Conservation (phyloP, 2,797 vertebrate species). For the Girardinus metallicus region DNA sequence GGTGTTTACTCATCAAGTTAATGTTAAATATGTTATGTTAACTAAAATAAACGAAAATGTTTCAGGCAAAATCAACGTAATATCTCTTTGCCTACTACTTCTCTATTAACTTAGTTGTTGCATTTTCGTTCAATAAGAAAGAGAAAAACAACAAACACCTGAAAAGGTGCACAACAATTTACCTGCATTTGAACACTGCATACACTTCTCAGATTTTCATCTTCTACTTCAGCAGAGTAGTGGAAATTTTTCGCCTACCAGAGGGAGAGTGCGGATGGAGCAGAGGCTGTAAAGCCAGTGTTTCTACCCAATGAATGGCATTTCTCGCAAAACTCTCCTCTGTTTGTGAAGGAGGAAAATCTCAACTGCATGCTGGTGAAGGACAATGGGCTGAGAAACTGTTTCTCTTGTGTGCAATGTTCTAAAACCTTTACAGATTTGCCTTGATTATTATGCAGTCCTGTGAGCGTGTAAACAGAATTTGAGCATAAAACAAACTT, state of each 20-base stretch:
- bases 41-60: not conserved
- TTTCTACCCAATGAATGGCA: not conserved
- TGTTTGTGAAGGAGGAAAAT: not conserved
- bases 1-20: not conserved
- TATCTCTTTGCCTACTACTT: not conserved
- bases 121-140: not conserved
- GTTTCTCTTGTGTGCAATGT: not conserved
- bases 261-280: not conserved
- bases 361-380: not conserved
- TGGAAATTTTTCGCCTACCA: not conserved
- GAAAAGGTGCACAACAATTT: not conserved
- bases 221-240: not conserved
- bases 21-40: not conserved
- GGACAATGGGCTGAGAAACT: not conserved
- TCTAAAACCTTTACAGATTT: slow-evolving; percentile 8
- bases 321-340: not conserved
- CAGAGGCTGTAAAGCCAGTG: not conserved
- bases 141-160: not conserved
- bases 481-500: not conserved
- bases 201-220: not conserved
- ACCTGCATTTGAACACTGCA: not conserved
- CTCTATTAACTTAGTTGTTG: not conserved
- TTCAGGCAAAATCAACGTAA: not conserved
- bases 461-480: slow-evolving; percentile 10
- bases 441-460: slow-evolving; percentile 6